Percentiles rank a stretch among this genome's conserved stretches.
phyloP scores from a whole-genome alignment of 2,888 invertebrate genomes.

The Steinernema carpocapsae region DNA sequence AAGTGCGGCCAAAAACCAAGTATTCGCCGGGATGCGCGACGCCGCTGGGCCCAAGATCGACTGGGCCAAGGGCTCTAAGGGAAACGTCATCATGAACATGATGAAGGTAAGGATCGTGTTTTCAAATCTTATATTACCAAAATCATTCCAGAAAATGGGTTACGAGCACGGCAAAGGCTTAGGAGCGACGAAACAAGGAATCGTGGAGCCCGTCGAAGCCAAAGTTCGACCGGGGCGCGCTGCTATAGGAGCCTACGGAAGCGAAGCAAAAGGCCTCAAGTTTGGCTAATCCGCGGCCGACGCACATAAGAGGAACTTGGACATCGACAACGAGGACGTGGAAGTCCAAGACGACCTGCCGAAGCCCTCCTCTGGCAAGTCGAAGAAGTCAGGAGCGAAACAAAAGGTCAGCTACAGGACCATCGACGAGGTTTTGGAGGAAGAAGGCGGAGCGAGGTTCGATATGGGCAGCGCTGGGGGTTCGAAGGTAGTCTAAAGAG shows the following conservation, averaged over 20 bases:
- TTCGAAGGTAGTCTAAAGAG: neutral
- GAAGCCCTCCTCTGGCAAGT: slow-evolving; percentile 37
- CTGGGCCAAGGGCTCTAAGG: slow-evolving; percentile 42
- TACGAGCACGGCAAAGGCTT: slow-evolving; percentile 94
- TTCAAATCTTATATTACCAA: neutral
- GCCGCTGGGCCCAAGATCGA: neutral
- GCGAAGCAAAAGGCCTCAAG: slow-evolving; percentile 68
- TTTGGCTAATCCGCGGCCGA: slow-evolving; percentile 67
- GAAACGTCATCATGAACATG: slow-evolving; percentile 59
- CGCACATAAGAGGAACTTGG: slow-evolving; percentile 55
- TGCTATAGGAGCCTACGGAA: slow-evolving; percentile 77
- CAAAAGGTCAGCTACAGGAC: slow-evolving; percentile 70
- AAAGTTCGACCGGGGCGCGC: slow-evolving; percentile 89
- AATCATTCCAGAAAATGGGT: slow-evolving; percentile 78
- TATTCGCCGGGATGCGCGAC: neutral
- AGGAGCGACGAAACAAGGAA: slow-evolving; percentile 94
- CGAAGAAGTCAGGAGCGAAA: slow-evolving; percentile 49
- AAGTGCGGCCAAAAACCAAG: neutral
- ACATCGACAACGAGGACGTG: slow-evolving; percentile 34
- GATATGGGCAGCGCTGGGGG: slow-evolving; percentile 70
- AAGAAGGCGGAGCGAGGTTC: slow-evolving; percentile 69
- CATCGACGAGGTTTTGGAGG: slow-evolving; percentile 71
- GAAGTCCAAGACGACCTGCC: slow-evolving; percentile 38
- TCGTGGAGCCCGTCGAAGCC: slow-evolving; percentile 91
- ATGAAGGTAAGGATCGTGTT: slow-evolving; percentile 53